Conservation (phyloP, 2,888 invertebrate genomes). For the Mesorhabditis belari region DNA sequence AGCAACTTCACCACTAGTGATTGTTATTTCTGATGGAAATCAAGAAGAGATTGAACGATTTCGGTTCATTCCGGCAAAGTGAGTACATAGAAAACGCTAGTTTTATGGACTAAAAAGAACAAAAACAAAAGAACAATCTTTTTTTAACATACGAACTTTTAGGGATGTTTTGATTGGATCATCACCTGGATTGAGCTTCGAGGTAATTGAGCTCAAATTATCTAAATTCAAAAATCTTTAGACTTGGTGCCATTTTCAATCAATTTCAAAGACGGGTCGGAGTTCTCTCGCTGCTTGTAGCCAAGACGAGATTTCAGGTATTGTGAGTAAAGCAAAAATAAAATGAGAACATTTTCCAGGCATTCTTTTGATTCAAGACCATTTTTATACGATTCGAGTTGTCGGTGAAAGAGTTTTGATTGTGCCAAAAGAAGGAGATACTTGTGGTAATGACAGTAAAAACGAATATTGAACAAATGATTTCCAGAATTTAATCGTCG, state of each 20-base stretch:
- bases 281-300: background rate
- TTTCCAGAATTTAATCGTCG: slow-evolving; percentile 1
- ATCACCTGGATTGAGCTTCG: background rate
- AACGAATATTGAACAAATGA: background rate
- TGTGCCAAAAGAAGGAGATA: background rate
- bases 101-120: background rate
- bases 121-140: background rate
- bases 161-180: background rate
- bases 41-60: background rate
- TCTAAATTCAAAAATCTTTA: background rate
- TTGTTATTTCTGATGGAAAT: background rate
- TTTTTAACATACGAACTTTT: background rate
- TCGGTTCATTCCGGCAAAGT: background rate
- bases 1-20: background rate
- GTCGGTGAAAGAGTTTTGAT: background rate
- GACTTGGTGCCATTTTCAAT: background rate
- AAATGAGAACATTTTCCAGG: background rate
- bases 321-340: background rate
- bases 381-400: background rate
- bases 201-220: background rate
- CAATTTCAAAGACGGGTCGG: background rate
- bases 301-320: background rate
- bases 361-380: background rate
- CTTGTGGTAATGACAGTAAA: background rate
- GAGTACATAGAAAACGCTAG: too few species aligned